Evolutionary conservation across 2,888 invertebrate species (phyloP), one percentile per base, ranked within the genome.

Genomic region (Hartigia nigra): DNA sequence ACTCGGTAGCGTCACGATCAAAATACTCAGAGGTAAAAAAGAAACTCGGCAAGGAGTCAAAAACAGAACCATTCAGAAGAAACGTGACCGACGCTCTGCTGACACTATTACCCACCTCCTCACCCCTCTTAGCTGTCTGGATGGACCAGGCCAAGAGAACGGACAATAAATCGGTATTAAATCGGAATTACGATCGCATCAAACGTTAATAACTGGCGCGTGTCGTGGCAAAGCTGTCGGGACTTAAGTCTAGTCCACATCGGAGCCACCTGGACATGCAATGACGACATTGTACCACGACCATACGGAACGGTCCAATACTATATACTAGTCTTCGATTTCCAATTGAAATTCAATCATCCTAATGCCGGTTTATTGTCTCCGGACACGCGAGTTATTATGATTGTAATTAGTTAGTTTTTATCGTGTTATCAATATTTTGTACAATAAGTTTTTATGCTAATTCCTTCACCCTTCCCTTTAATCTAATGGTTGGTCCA

Each of bases 181-280:
- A 89, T 89, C 87, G 87, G 89, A 89, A 90, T 90, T 90, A 90
- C 89, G 87, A 88, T 89, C 87, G 87, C 83, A 86, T 88, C 83
- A 84, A 81, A 82, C 83, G 84, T 83, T 85, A 77, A 83, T 84
- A 82, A 79, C 80, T 76, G 80, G 86, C 86, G 87, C 90, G 90
- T 90, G 90, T 87, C 87, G 81, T 74, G 80, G 89, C 90, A 90
- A 86, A 81, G 84, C 82, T 80, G 81, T 82, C 81, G 82, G 78
- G 84, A 88, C 88, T 90, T 90, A 90, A 87, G 84, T 5, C 55
- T 55, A 55, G 55, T 55, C 55, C 55, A 55, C 55, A 55, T 55
- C 55, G 23, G 55, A 23, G 55, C 55, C 55, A 55, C 55, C 55
- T 55, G 55, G 55, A 55, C 55, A 55, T 55, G 55, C 55, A 55